Evolutionary conservation across 1,140 invertebrate genomes (phyloP).

Genomic region (Battus philenor): DNA sequence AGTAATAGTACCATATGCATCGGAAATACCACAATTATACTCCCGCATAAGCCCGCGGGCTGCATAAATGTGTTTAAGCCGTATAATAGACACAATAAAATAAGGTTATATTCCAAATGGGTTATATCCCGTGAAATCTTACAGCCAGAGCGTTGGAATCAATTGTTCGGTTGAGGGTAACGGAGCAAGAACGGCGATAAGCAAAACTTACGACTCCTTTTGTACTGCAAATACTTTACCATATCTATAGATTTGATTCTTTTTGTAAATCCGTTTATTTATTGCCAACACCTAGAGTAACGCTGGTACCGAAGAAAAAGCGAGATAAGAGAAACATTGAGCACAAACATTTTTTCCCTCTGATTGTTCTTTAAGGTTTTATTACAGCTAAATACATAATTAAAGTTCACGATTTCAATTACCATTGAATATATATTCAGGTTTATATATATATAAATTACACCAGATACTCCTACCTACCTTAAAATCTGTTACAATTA

Average conservation of each 20-base stretch:
- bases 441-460: no score
- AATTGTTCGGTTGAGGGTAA: slow-evolving; percentile 60
- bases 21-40: slow-evolving; percentile 35
- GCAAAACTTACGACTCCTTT: slow-evolving; percentile 62
- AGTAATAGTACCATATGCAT: slow-evolving; percentile 20
- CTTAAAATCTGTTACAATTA: no score
- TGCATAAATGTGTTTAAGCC: slow-evolving; percentile 27
- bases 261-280: slow-evolving; percentile 31
- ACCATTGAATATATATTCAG: no score
- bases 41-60: slow-evolving; percentile 23
- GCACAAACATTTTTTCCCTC: background rate
- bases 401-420: no score
- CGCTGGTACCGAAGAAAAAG: slow-evolving; percentile 2
- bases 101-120: slow-evolving; percentile 49
- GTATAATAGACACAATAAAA: slow-evolving; percentile 52
- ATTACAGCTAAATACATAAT: no score
- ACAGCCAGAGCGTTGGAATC: slow-evolving; percentile 50
- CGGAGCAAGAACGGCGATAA: slow-evolving; percentile 58
- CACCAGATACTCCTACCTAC: no score
- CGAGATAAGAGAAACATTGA: background rate
- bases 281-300: slow-evolving; percentile 16
- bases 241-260: slow-evolving; percentile 32
- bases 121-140: slow-evolving; percentile 43
- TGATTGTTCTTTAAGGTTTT: no score
- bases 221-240: slow-evolving; percentile 48